A percentile compares a stretch with the other conserved stretches of the same genome.
phyloP scores from a whole-genome alignment of 2,797 vertebrate genomes.

The Melanotaenia nigrans region DNA sequence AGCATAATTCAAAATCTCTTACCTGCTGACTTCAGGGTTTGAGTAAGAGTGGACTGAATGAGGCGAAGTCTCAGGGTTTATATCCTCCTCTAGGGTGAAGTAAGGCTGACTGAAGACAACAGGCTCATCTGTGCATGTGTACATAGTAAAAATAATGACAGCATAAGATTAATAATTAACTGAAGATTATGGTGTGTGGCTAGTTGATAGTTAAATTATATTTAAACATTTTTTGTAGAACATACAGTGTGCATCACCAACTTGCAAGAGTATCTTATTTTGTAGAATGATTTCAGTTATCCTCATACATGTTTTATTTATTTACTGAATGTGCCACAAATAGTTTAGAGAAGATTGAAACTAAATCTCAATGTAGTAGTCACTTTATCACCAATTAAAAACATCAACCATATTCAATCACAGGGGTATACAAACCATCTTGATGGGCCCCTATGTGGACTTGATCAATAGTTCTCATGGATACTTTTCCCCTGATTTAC shows the following conservation, averaged over 20 bases:
- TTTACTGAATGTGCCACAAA: too few species aligned
- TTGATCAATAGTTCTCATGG: too few species aligned
- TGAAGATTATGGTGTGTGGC: neutral
- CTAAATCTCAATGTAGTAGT: too few species aligned
- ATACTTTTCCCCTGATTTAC: too few species aligned
- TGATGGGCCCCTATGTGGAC: too few species aligned
- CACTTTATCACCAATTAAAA: too few species aligned
- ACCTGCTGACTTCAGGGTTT: conserved; percentile 17
- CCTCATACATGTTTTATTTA: too few species aligned
- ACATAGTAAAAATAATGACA: conserved; percentile 41
- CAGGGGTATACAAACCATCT: too few species aligned
- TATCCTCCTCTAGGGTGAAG: neutral
- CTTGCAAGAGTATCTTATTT: too few species aligned
- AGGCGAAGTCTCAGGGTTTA: neutral
- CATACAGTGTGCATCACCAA: neutral
- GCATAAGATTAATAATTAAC: conserved; percentile 40
- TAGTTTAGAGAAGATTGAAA: too few species aligned
- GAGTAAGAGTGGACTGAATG: neutral
- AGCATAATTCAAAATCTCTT: conserved; percentile 12
- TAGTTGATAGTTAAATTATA: neutral
- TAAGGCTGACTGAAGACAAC: neutral
- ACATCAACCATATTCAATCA: too few species aligned
- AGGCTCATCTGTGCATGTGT: neutral
- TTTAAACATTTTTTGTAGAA: neutral
- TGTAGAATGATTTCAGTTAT: too few species aligned